Conservation (phyloP, 2,888 invertebrate genomes). For the Erebia aethiops region DNA sequence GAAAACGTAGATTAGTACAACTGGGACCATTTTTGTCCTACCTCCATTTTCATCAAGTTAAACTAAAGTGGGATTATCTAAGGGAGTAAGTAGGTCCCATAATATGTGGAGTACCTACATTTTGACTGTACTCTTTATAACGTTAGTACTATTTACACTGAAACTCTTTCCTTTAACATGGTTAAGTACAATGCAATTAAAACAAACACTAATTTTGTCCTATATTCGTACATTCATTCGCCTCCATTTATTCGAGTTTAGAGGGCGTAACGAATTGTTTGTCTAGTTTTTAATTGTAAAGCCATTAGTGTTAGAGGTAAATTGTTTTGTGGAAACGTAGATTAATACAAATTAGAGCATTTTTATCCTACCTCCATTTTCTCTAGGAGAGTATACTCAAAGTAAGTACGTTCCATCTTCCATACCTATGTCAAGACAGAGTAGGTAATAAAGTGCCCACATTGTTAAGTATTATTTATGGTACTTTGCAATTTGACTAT, state of each 20-base stretch:
- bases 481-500: not conserved
- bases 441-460: not conserved
- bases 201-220: not conserved
- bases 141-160: slow-evolving; percentile 2
- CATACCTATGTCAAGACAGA: no score
- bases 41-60: slow-evolving; percentile 17
- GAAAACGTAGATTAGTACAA: slow-evolving; percentile 31
- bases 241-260: slow-evolving; percentile 67
- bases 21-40: slow-evolving; percentile 9
- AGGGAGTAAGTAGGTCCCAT: slow-evolving; percentile 20
- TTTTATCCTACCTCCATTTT: slow-evolving; percentile 17
- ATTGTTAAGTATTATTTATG: slow-evolving; percentile 5
- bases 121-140: not conserved
- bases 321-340: slow-evolving; percentile 35
- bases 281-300: slow-evolving; percentile 50
- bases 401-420: slow-evolving; percentile 2
- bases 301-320: slow-evolving; percentile 40
- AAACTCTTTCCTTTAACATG: not conserved
- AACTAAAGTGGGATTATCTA: slow-evolving; percentile 17
- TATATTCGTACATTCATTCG: slow-evolving; percentile 10
- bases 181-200: not conserved
- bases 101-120: slow-evolving; percentile 16
- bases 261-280: slow-evolving; percentile 53
- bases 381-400: slow-evolving; percentile 15
- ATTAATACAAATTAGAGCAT: slow-evolving; percentile 22